Conservation (phyloP, 2,888 invertebrate genomes). For the Philonicus albiceps region DNA sequence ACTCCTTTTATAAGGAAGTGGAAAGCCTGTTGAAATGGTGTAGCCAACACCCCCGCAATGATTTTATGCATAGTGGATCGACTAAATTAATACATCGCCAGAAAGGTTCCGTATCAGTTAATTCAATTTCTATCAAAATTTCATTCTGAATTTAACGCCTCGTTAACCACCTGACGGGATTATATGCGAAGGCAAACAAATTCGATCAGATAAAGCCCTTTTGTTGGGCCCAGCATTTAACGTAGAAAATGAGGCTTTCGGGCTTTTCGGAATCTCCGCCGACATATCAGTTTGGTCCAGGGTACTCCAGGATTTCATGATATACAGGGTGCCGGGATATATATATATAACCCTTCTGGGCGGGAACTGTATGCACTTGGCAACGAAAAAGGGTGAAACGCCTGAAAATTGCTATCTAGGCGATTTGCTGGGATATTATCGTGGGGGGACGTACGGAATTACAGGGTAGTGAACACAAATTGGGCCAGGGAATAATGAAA, state of each 20-base stretch:
- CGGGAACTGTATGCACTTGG: background rate
- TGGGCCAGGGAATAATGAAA: background rate
- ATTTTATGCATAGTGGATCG: conserved; percentile 16
- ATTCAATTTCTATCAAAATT: conserved; percentile 43
- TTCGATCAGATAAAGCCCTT: conserved; percentile 48
- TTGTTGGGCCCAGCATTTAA: conserved; percentile 41
- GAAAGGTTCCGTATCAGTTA: conserved; percentile 38
- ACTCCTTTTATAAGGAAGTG: background rate
- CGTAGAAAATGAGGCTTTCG: conserved; percentile 37
- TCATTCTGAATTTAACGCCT: conserved; percentile 46
- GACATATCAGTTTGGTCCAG: conserved; percentile 30
- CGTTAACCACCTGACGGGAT: conserved; percentile 49
- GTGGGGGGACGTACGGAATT: background rate
- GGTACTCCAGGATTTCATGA: background rate
- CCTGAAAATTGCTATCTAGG: conserved; percentile 21
- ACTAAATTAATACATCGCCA: conserved; percentile 20
- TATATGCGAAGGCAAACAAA: conserved; percentile 48
- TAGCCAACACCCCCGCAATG: background rate
- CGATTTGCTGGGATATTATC: background rate
- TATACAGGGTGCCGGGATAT: background rate
- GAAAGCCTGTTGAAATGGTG: background rate
- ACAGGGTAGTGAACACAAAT: background rate
- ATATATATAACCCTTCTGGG: too few relatives aligned
- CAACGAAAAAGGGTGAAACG: background rate
- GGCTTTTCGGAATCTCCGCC: conserved; percentile 26